Percentiles rank a stretch among this genome's conserved stretches.
phyloP scores from a whole-genome alignment of 2,797 vertebrate genomes.

The Oreochromis mossambicus region DNA sequence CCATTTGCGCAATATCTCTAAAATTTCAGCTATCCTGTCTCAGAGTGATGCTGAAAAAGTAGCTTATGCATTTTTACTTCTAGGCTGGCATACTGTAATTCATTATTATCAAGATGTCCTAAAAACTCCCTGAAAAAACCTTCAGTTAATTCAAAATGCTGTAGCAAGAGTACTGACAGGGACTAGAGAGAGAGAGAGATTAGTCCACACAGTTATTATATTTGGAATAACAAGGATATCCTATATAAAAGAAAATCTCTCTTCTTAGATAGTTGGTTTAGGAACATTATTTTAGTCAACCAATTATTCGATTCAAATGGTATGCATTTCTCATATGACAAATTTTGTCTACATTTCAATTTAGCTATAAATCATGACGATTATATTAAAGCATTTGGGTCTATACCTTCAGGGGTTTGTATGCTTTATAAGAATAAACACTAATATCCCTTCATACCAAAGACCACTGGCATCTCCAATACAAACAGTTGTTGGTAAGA shows the following conservation, averaged over 20 bases:
- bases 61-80: neutral
- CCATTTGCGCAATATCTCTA: neutral
- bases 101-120: neutral
- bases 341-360: neutral
- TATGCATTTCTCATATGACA: neutral
- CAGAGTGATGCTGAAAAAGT: neutral
- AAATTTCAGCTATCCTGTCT: neutral
- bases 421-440: neutral
- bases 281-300: neutral
- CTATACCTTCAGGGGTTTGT: neutral
- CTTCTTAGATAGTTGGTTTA: neutral
- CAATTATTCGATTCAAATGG: neutral
- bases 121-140: neutral
- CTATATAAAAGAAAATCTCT: neutral
- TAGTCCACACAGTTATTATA: neutral
- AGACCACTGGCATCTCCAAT: neutral
- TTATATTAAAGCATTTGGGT: neutral
- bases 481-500: neutral
- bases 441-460: neutral
- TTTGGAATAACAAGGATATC: neutral
- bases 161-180: neutral
- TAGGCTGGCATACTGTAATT: neutral
- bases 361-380: neutral
- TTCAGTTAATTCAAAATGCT: neutral
- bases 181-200: neutral